Conservation (phyloP, 2,797 vertebrate genomes). For the Tadarida brasiliensis region DNA sequence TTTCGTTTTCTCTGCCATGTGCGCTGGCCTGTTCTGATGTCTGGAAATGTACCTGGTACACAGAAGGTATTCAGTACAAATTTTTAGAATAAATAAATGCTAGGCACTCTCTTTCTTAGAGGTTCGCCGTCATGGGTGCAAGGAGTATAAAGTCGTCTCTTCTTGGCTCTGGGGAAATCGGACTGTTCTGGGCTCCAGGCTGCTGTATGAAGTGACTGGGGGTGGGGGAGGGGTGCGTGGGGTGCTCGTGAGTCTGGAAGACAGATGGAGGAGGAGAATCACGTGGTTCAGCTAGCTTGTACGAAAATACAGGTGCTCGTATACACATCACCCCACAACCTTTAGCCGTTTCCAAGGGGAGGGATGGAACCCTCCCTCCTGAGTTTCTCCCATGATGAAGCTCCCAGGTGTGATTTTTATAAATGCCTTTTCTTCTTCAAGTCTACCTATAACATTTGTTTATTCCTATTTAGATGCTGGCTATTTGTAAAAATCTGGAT, state of each 20-base stretch:
- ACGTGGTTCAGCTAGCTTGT: constrained; percentile 63
- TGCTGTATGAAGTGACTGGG: constrained; percentile 41
- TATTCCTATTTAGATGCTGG: not conserved
- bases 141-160: not conserved
- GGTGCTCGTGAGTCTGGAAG: not conserved
- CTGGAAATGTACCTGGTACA: not conserved
- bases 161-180: not conserved
- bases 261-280: constrained; percentile 55
- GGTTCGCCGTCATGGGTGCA: not conserved
- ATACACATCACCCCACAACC: not conserved
- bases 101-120: not conserved
- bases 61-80: not conserved
- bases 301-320: constrained; percentile 59
- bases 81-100: not conserved
- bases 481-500: not conserved
- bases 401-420: not conserved
- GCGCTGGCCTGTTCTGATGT: not conserved
- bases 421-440: constrained; percentile 19
- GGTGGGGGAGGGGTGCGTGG: not conserved
- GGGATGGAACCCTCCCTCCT: not conserved
- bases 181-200: not conserved
- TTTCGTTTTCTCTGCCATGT: not conserved
- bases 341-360: not conserved
- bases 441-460: not conserved
- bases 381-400: not conserved